Evolutionary conservation across 2,113 vertebrate genomes (phyloP), one percentile per base, ranked within the genome.

Genomic region (Uria aalge): DNA sequence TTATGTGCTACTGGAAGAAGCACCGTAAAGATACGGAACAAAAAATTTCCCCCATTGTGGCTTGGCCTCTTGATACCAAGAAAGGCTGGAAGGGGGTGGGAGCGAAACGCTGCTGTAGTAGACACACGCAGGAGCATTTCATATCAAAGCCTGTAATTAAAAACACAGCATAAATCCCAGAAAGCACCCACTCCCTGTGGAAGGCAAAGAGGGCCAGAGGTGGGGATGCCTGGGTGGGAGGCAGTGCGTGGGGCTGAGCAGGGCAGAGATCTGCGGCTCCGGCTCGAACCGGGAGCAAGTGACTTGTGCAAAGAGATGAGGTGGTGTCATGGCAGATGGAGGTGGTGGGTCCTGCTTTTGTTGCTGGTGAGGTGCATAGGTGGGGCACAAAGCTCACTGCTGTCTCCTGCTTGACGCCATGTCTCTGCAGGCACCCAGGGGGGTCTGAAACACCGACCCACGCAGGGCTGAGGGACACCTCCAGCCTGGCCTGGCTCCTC

Each of bases 1-100:
- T 97, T 96, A 96, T 97, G 96, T 94, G 92, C 96, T 96, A 53
- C 89, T 96, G 91, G 89, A 96, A 95, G 96, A 96, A 94, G 86
- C 53, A 47, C 67, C 2, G 8, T 94, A 94, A 97, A 97, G 93
- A 96, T 88, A 94, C 0, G 29, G 86, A 95, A 94, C 77, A 91
- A 95, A 96, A 95, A 91, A 87, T 36, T 85, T 69, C 77, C 84
- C 81, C 92, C 45, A 2, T 85, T 91, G 86, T 62, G 94, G 90
- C 91, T 88, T 95, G 91, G 89, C 81, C 74, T 96, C 74, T 64
- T 66, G 81, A 41, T 93, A 79, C 24, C 71, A 62, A 81, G 89
- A 47, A 91, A 80, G 86, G 57, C 67, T 95, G 83, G 69, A 78
- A 93, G 59, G 62, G 69, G 67, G 85, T 85, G 80, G 85, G 66